Percentiles rank a stretch among this genome's conserved stretches.
Evolutionary conservation across 2,888 invertebrate species (phyloP).

Genomic region (Drosophila nr. perissopoda): DNA sequence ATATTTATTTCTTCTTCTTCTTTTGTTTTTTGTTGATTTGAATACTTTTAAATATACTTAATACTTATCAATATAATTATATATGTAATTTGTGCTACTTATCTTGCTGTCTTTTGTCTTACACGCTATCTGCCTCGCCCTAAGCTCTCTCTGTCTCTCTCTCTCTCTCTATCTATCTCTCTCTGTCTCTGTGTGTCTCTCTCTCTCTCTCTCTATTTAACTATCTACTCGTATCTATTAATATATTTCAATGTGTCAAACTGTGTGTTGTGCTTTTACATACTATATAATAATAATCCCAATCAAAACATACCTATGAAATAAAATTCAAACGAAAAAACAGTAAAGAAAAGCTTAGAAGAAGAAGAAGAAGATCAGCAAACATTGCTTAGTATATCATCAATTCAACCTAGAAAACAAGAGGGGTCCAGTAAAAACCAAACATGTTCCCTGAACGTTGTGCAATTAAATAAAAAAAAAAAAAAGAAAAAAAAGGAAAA

Average conservation of each 20-base stretch:
- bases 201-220: conserved; percentile 39
- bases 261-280: conserved; percentile 81
- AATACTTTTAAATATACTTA: conserved; percentile 23
- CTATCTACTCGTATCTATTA: conserved; percentile 53
- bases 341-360: conserved; percentile 36
- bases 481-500: conserved; percentile 31
- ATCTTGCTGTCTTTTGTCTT: conserved; percentile 52
- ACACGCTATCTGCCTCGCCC: conserved; percentile 48
- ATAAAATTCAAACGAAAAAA: conserved; percentile 40
- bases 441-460: conserved; percentile 77
- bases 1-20: conserved; percentile 25
- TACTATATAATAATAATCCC: conserved; percentile 54
- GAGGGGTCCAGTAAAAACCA: conserved; percentile 77
- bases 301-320: conserved; percentile 48
- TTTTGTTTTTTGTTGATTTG: conserved; percentile 11
- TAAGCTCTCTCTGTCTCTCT: conserved; percentile 23
- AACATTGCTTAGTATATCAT: conserved; percentile 36
- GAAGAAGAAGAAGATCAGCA: conserved; percentile 27
- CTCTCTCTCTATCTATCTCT: background rate
- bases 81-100: conserved; percentile 53
- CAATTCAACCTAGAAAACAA: conserved; percentile 78
- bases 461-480: conserved; percentile 65
- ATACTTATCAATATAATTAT: conserved; percentile 38
- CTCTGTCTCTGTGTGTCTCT: conserved; percentile 28
- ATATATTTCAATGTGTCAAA: conserved; percentile 77